Evolutionary conservation across 2,113 vertebrate species (phyloP), one percentile per base, ranked within the genome.

Genomic region (Oxygymnocypris stewartii): DNA sequence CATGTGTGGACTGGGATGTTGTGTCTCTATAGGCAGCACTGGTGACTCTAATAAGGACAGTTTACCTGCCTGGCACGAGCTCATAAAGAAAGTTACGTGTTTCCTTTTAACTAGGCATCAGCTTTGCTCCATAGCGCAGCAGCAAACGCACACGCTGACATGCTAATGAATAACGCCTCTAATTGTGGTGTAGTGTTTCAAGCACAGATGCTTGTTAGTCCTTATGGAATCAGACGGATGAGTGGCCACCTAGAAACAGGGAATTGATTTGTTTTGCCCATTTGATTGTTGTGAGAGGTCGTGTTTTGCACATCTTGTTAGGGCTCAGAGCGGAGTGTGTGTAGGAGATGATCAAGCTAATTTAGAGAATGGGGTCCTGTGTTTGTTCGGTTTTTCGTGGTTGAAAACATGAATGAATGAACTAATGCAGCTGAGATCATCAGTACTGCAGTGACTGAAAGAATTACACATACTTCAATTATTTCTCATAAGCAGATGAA

Each of bases 201-300:
- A 25, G 37, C 82, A 74, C 49, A 37, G 65, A 86, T 42, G 77
- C 85, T 80, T 80, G 79, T 76, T 76, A 81, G 69, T 11, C 42
- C 20, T 61, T 65, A 63, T 51, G n/a, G 85, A 87, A 23, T 69
- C 42, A 51, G 42, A 51, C 1, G 28, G 57, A 75, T 77, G 71
- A 77, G 67, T 59, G 71, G 44, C 42, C 81, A 51, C 79, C 51
- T 81, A 47, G 12, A 65, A 54, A 47, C 69, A 40, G 65, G n/a
- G 42, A 23, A 87, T 49, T 40, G 81, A 75, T 87, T 87, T 65
- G 57, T 67, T 82, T 61, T 63, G 51, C 71, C 20, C 57, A 4
- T 71, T 51, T 61, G 44, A 76, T 83, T 82, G 57, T 65, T 76
- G 25, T 61, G 71, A 57, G 67, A 69, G 51, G n/a, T 86, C 37